Percentiles rank a stretch among this genome's conserved stretches.
phyloP scores from a whole-genome alignment of 2,797 vertebrate species.

The Pseudochromis fuscus region DNA sequence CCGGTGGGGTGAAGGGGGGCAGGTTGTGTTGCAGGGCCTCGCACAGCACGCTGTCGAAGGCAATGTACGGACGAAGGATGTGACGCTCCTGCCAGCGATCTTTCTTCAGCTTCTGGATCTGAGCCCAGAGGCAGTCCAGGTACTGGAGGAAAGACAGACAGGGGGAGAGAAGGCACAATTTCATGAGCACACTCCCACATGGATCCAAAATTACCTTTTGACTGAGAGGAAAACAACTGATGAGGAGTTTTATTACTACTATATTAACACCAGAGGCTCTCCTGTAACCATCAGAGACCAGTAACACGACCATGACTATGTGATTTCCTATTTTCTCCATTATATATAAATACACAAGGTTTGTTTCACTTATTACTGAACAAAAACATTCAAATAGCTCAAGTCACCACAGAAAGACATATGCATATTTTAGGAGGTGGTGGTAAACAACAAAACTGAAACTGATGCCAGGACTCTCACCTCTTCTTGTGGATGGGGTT shows the following conservation, averaged over 20 bases:
- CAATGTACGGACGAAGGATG: constrained; percentile 96
- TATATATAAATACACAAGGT: too few species aligned
- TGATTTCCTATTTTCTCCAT: too few species aligned
- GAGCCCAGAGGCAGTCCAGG: constrained; percentile 98
- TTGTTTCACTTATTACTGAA: too few species aligned
- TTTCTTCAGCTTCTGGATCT: constrained; percentile 98
- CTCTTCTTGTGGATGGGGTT: constrained; percentile 98
- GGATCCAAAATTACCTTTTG: not conserved
- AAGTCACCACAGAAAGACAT: too few species aligned
- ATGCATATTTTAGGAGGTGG: too few species aligned
- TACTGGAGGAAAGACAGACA: constrained; percentile 83
- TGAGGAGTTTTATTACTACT: too few species aligned
- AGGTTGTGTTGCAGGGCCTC: constrained; percentile 98
- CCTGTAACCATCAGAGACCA: too few species aligned
- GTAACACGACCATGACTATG: too few species aligned
- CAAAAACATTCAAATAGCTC: too few species aligned
- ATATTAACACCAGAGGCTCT: too few species aligned
- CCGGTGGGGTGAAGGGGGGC: constrained; percentile 96
- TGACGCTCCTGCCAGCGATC: constrained; percentile 98
- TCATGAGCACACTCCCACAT: not conserved
- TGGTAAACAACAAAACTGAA: too few species aligned
- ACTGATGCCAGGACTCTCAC: constrained; percentile 74
- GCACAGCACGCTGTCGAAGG: constrained; percentile 97
- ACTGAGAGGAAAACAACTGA: not conserved
- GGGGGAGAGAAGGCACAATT: too few species aligned